A percentile compares a stretch with the other conserved stretches of the same genome.
These are phyloP conservation scores for Hydractinia symbiolongicarpus DNA, from an alignment of 30 jellyfish, hydroid and myxozoan species.

Conservation along the genomic window DNA sequence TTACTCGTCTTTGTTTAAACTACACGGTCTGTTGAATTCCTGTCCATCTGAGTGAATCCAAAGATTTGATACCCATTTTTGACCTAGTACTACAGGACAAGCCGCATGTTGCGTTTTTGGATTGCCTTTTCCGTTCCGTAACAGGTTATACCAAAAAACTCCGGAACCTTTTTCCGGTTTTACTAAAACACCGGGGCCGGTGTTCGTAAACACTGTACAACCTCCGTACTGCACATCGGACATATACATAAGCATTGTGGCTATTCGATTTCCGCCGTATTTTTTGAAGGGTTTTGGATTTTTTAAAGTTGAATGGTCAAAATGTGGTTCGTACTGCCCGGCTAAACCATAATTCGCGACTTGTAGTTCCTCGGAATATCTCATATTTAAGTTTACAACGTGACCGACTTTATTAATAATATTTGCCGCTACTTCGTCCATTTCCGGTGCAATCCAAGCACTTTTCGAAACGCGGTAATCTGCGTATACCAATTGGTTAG, in stretches of 20 bases:
- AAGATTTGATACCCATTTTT: constrained; percentile 33
- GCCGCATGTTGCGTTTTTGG: constrained; percentile 32
- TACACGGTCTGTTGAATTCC: constrained; percentile 31
- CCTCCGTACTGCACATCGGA: constrained; percentile 31
- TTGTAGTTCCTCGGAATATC: constrained; percentile 76
- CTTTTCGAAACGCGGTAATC: constrained; percentile 73
- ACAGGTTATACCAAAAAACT: constrained; percentile 31
- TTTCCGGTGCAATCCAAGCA: constrained; percentile 70
- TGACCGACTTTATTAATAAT: constrained; percentile 53
- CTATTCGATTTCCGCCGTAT: constrained; percentile 66
- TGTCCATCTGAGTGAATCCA: constrained; percentile 41
- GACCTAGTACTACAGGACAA: constrained; percentile 32
- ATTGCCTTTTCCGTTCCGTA: constrained; percentile 24
- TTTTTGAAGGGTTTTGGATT: constrained; percentile 27
- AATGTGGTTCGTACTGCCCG: constrained; percentile 90
- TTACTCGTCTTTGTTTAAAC: constrained; percentile 20
- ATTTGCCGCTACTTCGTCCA: constrained; percentile 60
- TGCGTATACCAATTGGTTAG: constrained; percentile 62
- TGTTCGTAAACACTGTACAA: constrained; percentile 21
- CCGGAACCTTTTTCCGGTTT: constrained; percentile 37
- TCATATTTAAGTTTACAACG: constrained; percentile 63
- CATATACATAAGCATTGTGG: constrained; percentile 26
- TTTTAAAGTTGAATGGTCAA: constrained; percentile 60
- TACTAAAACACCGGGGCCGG: constrained; percentile 32
- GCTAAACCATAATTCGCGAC: constrained; percentile 84